Conservation (phyloP, 2,113 vertebrate genomes). For the Vanacampus margaritifer region DNA sequence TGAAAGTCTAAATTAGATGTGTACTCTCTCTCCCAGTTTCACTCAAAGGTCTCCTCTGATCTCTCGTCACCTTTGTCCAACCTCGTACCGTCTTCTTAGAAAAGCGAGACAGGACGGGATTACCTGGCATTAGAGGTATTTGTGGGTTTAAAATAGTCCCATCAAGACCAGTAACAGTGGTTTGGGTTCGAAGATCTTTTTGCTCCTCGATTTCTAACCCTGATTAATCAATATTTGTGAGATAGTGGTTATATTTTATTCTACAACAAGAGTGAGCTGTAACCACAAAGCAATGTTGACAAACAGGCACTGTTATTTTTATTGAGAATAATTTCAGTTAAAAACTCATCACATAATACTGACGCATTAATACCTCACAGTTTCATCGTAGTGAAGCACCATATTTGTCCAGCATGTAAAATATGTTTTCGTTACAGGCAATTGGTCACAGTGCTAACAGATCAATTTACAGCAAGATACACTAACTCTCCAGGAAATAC, state of each 20-base stretch:
- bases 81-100: constrained; percentile 15
- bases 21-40: background rate
- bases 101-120: constrained; percentile 50
- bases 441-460: constrained; percentile 22
- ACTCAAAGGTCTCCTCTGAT: background rate
- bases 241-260: background rate
- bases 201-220: constrained; percentile 3
- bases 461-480: constrained; percentile 5
- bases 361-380: background rate
- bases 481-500: constrained; percentile 3
- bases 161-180: constrained; percentile 21
- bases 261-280: too few relatives aligned
- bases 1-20: background rate
- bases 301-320: constrained; percentile 1
- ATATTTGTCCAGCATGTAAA: constrained; percentile 11
- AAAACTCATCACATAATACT: constrained; percentile 17
- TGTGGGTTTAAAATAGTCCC: constrained; percentile 57
- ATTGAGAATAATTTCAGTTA: background rate
- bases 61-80: constrained; percentile 8
- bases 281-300: background rate
- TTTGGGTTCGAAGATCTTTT: constrained; percentile 9
- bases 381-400: constrained; percentile 1
- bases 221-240: background rate
- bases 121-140: constrained; percentile 60
- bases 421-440: constrained; percentile 5